Base-by-base conservation (phyloP, 2,888 invertebrate genomes). In the Ganaspis brasiliensis region DNA sequence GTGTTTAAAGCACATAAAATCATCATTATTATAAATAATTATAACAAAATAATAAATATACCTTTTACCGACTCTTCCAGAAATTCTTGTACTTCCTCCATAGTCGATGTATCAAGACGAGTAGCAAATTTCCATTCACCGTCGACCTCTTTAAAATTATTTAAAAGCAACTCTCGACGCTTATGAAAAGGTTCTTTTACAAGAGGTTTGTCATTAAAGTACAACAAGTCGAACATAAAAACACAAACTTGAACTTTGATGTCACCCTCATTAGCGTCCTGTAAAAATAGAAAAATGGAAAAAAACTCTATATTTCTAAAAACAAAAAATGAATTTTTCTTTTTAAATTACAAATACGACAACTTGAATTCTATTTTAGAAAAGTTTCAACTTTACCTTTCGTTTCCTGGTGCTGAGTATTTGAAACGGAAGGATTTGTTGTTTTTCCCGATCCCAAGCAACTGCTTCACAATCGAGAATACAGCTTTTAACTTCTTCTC, bases 391-490 rank as follows among this genome's bases (percentile, higher is more conserved):
- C 19, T 76, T 82, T 86, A 95, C 98, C 93, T 99, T 99, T 87
- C 98, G 94, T 91, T 99, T 99, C 77, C 99, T 94, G 0, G 99
- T 99, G 82, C 97, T 97, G 14, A 99, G 93, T 10, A 98, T 94
- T 93, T 99, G 99, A 93, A 99, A 99, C 1, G 99, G 99, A 82
- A 98, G 93, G 86, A 99, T 99, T 89, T 96, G 96, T 88, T 97
- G 94, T 52, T 95, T 95, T 83, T 95, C 96, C 1, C 93, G 92
- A 92, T 99, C 99, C 96, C 98, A 99, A 0, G 99, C 99, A 1
- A 99, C 99, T 4, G 98, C 98, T 93, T 99, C 99, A 81, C 98
- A 96, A 92, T 99, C 99, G 77, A 99, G 92, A 86, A 99, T 97
- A 90, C 97, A 99, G 40, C 96, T 97, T 61, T 92, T 92, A 0